Base-by-base conservation (phyloP, 2,113 vertebrate species). In the Forbesichthys papilliferus region DNA sequence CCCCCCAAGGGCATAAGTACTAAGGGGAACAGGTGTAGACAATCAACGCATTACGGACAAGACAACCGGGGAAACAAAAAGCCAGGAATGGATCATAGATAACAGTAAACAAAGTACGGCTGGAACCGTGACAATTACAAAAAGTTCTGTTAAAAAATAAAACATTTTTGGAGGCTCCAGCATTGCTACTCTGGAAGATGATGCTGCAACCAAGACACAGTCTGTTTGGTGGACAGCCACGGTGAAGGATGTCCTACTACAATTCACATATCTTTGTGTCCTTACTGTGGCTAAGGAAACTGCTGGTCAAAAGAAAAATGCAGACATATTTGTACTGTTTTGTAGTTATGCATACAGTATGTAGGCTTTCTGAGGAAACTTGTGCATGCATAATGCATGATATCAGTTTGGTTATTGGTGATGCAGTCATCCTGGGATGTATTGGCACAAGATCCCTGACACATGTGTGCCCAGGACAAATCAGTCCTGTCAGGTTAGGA, bases 291-390 rank as follows among this genome's bases (percentile, higher is more conserved):
- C 81, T 86, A 88, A 69, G 75, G 70, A 68, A 86, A 84, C 86
- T 86, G 72, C 84, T 72, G 82, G 88, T 83, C 76, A 84, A 83
- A 42, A 42, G 3, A 88, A 81, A 83, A 76, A 84, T 71, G 67
- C 74, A 14, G 58, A 81, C 83, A 86, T 89, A 83, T 84, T 75
- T 77, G 71, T n/a, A 48, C 69, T 74, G 67, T 78, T 62, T 83
- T 88, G 87, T 88, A 86, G 73, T 77, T 84, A 85, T 79, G 74
- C 80, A 64, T 88, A 75, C 16, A 20, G 20, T 20, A 20, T 77
- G 81, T 91, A 88, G 77, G 85, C 86, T 82, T 88, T 78, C 82
- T 90, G 88, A 90, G 87, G 88, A 89, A 84, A 91, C 81, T 82
- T 75, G 27, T n/a, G 33, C 6, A 11, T 61, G 56, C 9, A 18